Evolutionary conservation across 2,888 invertebrate species (phyloP), one percentile per base, ranked within the genome.

Genomic region (Campoletis raptor): DNA sequence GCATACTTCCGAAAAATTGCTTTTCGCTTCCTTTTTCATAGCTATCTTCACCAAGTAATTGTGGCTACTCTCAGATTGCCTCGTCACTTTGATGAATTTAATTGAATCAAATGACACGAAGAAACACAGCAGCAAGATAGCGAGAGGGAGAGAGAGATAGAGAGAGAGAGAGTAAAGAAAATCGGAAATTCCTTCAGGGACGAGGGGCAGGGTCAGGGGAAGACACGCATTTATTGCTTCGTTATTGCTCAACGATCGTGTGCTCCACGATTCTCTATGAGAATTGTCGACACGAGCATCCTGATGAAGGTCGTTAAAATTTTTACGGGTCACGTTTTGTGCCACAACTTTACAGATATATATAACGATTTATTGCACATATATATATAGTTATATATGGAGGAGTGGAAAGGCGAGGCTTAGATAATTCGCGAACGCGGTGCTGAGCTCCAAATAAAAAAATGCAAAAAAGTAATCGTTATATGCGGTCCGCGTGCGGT

Each of bases 281-380:
- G 61, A 80, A 81, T 85, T 64, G 76, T 69, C 69, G 76, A 80
- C 24, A 40, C 30, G 64, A 66, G 21, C 57, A 42, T 61, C 61
- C 61, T 57, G 64, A 66, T 42, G 24, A 57, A 66, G 85, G 76
- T 78, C 81, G 81, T 74, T 81, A 83, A 67, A 77, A 81, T 81
- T 81, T 81, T 81, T 64, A 86, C 72, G 80, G 86, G 72, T 86
- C 83, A 86, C 83, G 83, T 52, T 83, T 78, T 52, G 61, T 74
- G 83, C 77, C 18, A 48, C 36, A 52, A 30, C 61, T 36, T n/a
- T 8, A 21, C 54, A 42, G 15, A 18, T 30, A 54, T 8, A 61
- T 30, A 10, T 10, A 57, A 0, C 12, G 24, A 15, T 61, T 24
- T 24, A 15, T 61, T 30, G 7, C 2, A 30, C 61, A 61, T 6